phyloP scores from a whole-genome alignment of 2,888 invertebrate genomes.

The Itoplectis maculator region DNA sequence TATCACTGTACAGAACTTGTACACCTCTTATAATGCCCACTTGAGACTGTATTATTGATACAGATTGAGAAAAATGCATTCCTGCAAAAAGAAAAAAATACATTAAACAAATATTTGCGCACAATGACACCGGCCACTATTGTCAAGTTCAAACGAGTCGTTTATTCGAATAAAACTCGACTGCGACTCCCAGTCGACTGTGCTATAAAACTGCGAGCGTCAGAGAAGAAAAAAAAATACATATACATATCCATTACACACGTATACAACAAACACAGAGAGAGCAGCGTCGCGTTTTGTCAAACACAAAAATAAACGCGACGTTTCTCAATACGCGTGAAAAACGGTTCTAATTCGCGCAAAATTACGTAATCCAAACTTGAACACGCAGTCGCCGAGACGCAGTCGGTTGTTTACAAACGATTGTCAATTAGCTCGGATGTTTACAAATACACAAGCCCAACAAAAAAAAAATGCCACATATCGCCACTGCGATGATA shows the following conservation, averaged over 20 bases:
- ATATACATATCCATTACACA: neutral
- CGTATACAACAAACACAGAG: neutral
- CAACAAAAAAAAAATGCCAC: no score
- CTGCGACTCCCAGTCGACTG: neutral
- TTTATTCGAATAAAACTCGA: neutral
- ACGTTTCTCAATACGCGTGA: constrained; percentile 36
- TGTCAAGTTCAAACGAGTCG: constrained; percentile 12
- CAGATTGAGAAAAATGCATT: constrained; percentile 99
- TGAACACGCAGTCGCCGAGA: constrained; percentile 47
- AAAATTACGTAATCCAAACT: constrained; percentile 78
- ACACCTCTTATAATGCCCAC: constrained; percentile 97
- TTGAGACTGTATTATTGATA: constrained; percentile 98
- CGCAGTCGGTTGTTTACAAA: constrained; percentile 78
- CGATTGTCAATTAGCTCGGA: constrained; percentile 73
- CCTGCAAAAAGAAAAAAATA: constrained; percentile 87
- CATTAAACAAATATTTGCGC: neutral
- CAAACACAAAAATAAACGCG: constrained; percentile 32
- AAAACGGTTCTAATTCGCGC: constrained; percentile 45
- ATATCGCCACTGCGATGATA: no score
- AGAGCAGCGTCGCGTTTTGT: constrained; percentile 5
- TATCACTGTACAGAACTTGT: constrained; percentile 98
- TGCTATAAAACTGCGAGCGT: constrained; percentile 20
- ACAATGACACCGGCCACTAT: constrained; percentile 14
- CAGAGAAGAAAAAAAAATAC: constrained; percentile 13
- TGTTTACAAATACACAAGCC: constrained; percentile 72